Conservation (phyloP, 2,113 vertebrate species). For the Esox niger region DNA sequence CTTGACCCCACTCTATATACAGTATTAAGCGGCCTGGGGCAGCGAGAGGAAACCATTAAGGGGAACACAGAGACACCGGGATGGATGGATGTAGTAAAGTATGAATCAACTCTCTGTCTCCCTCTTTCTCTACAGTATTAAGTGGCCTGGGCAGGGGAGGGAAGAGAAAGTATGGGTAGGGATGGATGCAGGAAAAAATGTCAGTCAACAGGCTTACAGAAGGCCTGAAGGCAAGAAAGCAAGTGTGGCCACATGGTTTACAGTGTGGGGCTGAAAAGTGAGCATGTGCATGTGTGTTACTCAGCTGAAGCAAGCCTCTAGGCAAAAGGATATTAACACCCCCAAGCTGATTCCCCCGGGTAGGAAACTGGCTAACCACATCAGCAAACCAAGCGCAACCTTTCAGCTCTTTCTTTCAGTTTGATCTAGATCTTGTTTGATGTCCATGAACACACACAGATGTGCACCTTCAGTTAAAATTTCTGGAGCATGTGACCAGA, state of each 20-base stretch:
- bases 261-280: background rate
- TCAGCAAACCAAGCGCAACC: background rate
- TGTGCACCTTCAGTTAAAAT: background rate
- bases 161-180: background rate
- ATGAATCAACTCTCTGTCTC: too few relatives aligned
- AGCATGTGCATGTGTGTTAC: conserved; percentile 9
- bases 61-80: background rate
- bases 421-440: background rate
- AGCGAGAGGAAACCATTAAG: too few relatives aligned
- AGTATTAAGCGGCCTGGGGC: too few relatives aligned
- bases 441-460: background rate
- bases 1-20: too few relatives aligned
- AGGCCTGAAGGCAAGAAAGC: too few relatives aligned
- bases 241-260: too few relatives aligned
- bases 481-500: too few relatives aligned
- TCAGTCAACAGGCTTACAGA: background rate
- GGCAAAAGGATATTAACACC: conserved; percentile 3
- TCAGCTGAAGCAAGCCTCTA: conserved; percentile 18
- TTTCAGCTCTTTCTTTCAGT: background rate
- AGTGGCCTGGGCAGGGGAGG: background rate
- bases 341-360: conserved; percentile 23
- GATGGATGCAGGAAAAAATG: background rate
- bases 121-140: background rate
- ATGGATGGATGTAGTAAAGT: conserved; percentile 14
- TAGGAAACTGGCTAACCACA: conserved; percentile 30